Conservation (phyloP, 1,140 invertebrate genomes). For the Drosophila nigromelanica region DNA sequence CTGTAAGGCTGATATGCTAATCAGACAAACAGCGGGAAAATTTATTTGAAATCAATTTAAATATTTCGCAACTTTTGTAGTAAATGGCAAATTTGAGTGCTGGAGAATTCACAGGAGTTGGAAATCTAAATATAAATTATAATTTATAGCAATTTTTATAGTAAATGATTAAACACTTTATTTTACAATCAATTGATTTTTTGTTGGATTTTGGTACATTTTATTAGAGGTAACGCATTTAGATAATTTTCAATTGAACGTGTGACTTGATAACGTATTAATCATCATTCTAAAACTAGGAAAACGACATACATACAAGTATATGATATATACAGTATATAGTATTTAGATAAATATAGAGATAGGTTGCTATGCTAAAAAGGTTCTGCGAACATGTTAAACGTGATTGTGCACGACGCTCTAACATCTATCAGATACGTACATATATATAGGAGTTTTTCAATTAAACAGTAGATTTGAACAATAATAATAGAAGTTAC, state of each 20-base stretch:
- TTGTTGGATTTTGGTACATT: slow-evolving; percentile 35
- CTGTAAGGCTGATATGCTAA: neutral
- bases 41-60: no score
- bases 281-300: slow-evolving; percentile 26
- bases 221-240: slow-evolving; percentile 43
- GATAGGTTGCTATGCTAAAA: slow-evolving; percentile 17
- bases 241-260: slow-evolving; percentile 40
- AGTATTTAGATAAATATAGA: slow-evolving; percentile 1
- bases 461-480: slow-evolving; percentile 9
- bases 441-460: slow-evolving; percentile 34
- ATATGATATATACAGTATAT: neutral
- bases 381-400: slow-evolving; percentile 62
- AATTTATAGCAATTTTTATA: no score
- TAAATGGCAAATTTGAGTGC: no score
- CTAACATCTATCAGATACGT: slow-evolving; percentile 52
- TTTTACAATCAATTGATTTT: neutral
- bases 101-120: no score
- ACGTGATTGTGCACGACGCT: slow-evolving; percentile 70
- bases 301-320: slow-evolving; percentile 24
- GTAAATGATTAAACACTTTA: neutral
- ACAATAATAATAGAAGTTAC: slow-evolving; percentile 38
- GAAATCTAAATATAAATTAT: no score
- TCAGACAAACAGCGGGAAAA: neutral
- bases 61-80: no score
- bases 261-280: slow-evolving; percentile 41